Evolutionary conservation across 2,888 invertebrate species (phyloP).

Genomic region (Lamproptera curius): DNA sequence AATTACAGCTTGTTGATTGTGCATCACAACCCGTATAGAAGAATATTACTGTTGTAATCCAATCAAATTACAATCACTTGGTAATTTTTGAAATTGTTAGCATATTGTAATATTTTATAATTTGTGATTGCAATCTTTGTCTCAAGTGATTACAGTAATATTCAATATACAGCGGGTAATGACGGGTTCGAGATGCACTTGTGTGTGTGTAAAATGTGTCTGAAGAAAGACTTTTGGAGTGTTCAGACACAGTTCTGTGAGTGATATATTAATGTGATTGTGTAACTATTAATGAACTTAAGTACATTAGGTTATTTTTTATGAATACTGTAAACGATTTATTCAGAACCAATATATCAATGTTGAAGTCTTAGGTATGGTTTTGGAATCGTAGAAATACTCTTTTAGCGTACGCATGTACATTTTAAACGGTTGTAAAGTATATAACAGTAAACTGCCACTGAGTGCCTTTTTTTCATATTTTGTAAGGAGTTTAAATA

Average conservation of each 20-base stretch:
- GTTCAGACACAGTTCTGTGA: slow-evolving; percentile 64
- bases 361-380: slow-evolving; percentile 34
- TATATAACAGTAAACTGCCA: slow-evolving; percentile 68
- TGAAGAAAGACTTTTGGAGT: slow-evolving; percentile 49
- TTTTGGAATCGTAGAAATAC: slow-evolving; percentile 53
- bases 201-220: slow-evolving; percentile 59
- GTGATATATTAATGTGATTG: slow-evolving; percentile 77
- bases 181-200: slow-evolving; percentile 45
- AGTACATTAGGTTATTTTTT: slow-evolving; percentile 55
- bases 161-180: slow-evolving; percentile 48
- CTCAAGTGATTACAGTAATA: slow-evolving; percentile 26
- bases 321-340: slow-evolving; percentile 37
- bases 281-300: slow-evolving; percentile 67
- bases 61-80: slow-evolving; percentile 22
- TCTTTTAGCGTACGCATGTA: slow-evolving; percentile 50
- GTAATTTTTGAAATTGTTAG: slow-evolving; percentile 12
- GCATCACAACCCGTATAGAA: slow-evolving; percentile 30
- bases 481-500: slow-evolving; percentile 37
- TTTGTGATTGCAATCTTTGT: slow-evolving; percentile 3
- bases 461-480: slow-evolving; percentile 74
- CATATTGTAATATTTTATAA: slow-evolving; percentile 11
- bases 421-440: slow-evolving; percentile 61
- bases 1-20: slow-evolving; percentile 40
- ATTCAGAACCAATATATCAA: slow-evolving; percentile 31
- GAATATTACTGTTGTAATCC: slow-evolving; percentile 35